phyloP scores from a whole-genome alignment of 2,888 invertebrate genomes.

The Drosophila subsilvestris region DNA sequence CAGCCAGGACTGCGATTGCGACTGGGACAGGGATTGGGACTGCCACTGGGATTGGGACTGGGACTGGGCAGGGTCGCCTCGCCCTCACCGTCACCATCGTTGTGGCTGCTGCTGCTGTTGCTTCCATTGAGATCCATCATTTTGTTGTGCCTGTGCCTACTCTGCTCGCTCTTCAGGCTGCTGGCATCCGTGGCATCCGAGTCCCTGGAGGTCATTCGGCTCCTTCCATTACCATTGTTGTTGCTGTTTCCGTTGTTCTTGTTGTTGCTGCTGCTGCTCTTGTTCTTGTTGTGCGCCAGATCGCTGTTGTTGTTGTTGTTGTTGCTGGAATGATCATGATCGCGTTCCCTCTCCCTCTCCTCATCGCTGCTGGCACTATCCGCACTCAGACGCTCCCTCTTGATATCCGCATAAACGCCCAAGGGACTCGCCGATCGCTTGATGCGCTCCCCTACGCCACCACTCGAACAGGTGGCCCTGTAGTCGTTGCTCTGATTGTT shows the following conservation, averaged over 20 bases:
- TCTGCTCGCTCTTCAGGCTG: constrained; percentile 74
- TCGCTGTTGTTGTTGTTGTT: constrained; percentile 62
- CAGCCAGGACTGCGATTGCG: constrained; percentile 3
- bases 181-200: constrained; percentile 79
- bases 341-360: constrained; percentile 33
- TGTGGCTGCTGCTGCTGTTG: constrained; percentile 54
- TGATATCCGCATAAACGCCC: constrained; percentile 85
- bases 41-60: constrained; percentile 2
- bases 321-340: constrained; percentile 59
- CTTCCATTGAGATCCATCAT: constrained; percentile 81
- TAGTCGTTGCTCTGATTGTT: constrained; percentile 79
- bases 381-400: constrained; percentile 85
- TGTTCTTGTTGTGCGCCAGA: constrained; percentile 58
- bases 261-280: constrained; percentile 38
- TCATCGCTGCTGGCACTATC: constrained; percentile 69
- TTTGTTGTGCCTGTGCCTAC: constrained; percentile 57
- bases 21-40: not conserved
- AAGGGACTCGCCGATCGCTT: constrained; percentile 83
- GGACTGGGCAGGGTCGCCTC: constrained; percentile 5
- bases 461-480: constrained; percentile 49
- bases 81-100: constrained; percentile 54
- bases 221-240: constrained; percentile 56
- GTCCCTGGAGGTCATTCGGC: constrained; percentile 79
- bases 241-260: constrained; percentile 47
- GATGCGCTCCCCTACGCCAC: constrained; percentile 45